Evolutionary conservation across 2,113 vertebrate genomes (phyloP), one percentile per base, ranked within the genome.

Genomic region (Camelus dromedarius): DNA sequence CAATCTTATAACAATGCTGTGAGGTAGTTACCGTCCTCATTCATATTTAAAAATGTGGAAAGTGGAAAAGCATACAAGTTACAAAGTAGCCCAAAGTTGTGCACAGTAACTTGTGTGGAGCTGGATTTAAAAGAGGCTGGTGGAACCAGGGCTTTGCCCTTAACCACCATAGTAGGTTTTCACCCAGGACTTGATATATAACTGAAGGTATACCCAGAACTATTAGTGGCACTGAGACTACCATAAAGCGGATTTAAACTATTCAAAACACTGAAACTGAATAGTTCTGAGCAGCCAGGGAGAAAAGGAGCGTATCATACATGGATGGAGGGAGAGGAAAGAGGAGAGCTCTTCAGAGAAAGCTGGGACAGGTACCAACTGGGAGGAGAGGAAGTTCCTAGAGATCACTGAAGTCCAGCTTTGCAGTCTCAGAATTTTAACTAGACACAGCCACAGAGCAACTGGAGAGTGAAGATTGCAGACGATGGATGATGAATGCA

Each of bases 381-480:
- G 0, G 12, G 28, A 0, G 11, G 24, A 15, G 14, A 8, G 24
- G 12, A 30, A 2, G 6, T 67, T 9, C 66, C 54, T 20, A 50
- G n/a, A 19, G 12, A 48, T 38, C 8, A 64, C 22, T 3, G 19
- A 73, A 72, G n/a, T 24, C 20, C 15, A n/a, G 60, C n/a, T 93
- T 56, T 86, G 42, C 20, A 73, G 42, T 70, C n/a, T 22, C 7
- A 12, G 10, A 48, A 20, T 52, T 93, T 46, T 92, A 26, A 66
- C 20, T 24, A 24, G 38, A 50, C 13, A 83, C 2, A 92, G 79
- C 5, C 28, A 76, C 14, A 80, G 62, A 56, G 3, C 12, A 77
- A 46, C 42, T 4, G 14, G 46, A 60, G 14, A 82, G 12, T 24
- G 38, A 52, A 50, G 18, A 80, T 22, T 15, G 15, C 22, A 48